Percentiles rank a stretch among this genome's conserved stretches.
These are phyloP conservation scores for Cromileptes altivelis DNA, from an alignment of 2,113 vertebrate species.

Conservation along the genomic window DNA sequence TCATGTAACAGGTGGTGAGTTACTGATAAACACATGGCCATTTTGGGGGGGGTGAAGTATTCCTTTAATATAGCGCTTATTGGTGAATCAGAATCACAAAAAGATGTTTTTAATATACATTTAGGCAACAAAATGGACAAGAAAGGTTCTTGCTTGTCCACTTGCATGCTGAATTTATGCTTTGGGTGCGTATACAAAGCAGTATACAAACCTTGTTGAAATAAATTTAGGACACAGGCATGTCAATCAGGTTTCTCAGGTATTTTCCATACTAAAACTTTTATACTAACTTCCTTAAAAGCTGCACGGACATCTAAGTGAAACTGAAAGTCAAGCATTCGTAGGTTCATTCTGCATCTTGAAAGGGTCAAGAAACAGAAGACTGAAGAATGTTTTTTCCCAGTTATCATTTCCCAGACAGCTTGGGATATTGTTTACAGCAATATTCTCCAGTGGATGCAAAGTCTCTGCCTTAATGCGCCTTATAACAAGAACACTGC, in stretches of 20 bases:
- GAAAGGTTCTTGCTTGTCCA: neutral
- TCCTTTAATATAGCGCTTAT: neutral
- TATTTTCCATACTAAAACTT: neutral
- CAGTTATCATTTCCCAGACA: conserved; percentile 62
- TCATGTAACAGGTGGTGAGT: no score
- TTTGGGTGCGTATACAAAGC: no score
- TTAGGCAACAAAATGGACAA: neutral
- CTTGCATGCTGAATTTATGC: neutral
- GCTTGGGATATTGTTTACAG: conserved; percentile 49
- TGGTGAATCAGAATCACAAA: neutral
- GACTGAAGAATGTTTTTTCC: neutral
- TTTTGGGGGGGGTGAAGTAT: no score
- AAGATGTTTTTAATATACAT: neutral
- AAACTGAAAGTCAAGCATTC: conserved; percentile 17
- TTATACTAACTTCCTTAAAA: neutral
- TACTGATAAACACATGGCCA: no score
- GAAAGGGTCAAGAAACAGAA: conserved; percentile 57
- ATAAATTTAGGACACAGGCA: neutral
- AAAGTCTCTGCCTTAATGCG: conserved; percentile 7
- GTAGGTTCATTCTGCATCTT: conserved; percentile 56
- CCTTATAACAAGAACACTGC: conserved; percentile 13
- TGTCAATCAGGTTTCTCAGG: neutral
- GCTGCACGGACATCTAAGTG: neutral
- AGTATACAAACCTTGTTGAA: neutral
- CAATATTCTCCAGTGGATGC: conserved; percentile 30